Evolutionary conservation across 1,140 invertebrate genomes (phyloP).

Genomic region (Drosophila tsacasi): DNA sequence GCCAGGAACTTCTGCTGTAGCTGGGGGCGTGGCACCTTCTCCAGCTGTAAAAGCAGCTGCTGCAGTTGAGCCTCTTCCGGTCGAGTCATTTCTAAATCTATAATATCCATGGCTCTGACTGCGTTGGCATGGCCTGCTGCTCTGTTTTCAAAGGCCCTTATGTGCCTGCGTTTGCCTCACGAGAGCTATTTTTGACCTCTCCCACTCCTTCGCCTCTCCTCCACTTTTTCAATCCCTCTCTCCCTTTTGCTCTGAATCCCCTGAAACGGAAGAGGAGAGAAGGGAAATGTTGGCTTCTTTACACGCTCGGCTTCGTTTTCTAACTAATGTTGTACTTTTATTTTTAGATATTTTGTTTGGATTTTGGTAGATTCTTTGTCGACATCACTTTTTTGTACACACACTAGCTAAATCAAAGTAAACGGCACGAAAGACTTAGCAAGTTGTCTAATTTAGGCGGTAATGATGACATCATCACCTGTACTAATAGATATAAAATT

Average conservation of each 20-base stretch:
- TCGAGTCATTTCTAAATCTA: conserved; percentile 24
- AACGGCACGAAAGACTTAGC: conserved; percentile 21
- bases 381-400: conserved; percentile 39
- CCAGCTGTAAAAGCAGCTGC: conserved; percentile 49
- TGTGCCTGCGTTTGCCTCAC: conserved; percentile 12
- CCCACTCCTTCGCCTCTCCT: conserved; percentile 11
- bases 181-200: conserved; percentile 41
- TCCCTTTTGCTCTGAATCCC: conserved; percentile 56
- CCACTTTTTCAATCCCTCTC: conserved; percentile 18
- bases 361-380: conserved; percentile 20
- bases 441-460: conserved; percentile 22
- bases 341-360: conserved; percentile 26
- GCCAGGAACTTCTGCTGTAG: conserved; percentile 39
- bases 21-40: conserved; percentile 37
- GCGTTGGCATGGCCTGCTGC: conserved; percentile 18
- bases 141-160: conserved; percentile 9
- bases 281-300: conserved; percentile 74
- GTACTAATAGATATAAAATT: conserved; percentile 18
- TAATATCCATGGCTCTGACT: conserved; percentile 1
- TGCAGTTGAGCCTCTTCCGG: conserved; percentile 50
- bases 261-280: conserved; percentile 81
- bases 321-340: conserved; percentile 30
- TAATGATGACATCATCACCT: conserved; percentile 30
- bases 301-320: conserved; percentile 62
- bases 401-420: conserved; percentile 40